Evolutionary conservation across 2,888 invertebrate species (phyloP).

Genomic region (Caenorhabditis sp.): DNA sequence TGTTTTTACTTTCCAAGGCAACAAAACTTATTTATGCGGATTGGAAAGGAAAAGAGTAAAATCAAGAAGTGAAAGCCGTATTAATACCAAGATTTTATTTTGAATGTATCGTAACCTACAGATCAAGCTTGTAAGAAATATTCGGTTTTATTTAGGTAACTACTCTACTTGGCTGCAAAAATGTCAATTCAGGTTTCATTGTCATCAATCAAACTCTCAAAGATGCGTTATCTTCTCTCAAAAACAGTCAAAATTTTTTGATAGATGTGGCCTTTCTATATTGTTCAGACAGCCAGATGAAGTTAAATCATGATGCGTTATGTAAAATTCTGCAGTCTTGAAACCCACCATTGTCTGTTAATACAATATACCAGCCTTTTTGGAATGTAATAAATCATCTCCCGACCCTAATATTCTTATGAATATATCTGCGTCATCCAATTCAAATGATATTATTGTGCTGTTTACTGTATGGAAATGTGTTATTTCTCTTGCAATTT

Average conservation of each 20-base stretch:
- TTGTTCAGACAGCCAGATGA: conserved; percentile 12
- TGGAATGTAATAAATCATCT: conserved; percentile 41
- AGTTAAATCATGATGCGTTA: conserved; percentile 22
- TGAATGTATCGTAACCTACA: too few relatives aligned
- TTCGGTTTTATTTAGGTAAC: conserved; percentile 19
- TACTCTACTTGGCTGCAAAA: background rate
- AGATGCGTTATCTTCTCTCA: background rate
- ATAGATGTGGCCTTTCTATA: conserved; percentile 3
- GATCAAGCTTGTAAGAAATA: too few relatives aligned
- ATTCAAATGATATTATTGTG: too few relatives aligned
- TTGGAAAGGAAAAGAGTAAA: too few relatives aligned
- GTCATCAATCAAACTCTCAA: conserved; percentile 38
- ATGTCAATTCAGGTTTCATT: conserved; percentile 8
- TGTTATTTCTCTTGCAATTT: background rate
- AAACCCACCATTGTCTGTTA: background rate
- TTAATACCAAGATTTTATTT: too few relatives aligned
- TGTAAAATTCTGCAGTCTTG: conserved; percentile 26
- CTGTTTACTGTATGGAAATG: background rate
- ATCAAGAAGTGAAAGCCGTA: too few relatives aligned
- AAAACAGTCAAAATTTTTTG: conserved; percentile 5
- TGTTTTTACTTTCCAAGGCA: too few relatives aligned
- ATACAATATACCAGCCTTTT: too few relatives aligned
- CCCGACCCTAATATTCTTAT: too few relatives aligned
- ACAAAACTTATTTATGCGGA: too few relatives aligned
- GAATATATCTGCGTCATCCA: too few relatives aligned